Evolutionary conservation across 2,113 vertebrate genomes (phyloP).

Genomic region (Anoura caudifer): DNA sequence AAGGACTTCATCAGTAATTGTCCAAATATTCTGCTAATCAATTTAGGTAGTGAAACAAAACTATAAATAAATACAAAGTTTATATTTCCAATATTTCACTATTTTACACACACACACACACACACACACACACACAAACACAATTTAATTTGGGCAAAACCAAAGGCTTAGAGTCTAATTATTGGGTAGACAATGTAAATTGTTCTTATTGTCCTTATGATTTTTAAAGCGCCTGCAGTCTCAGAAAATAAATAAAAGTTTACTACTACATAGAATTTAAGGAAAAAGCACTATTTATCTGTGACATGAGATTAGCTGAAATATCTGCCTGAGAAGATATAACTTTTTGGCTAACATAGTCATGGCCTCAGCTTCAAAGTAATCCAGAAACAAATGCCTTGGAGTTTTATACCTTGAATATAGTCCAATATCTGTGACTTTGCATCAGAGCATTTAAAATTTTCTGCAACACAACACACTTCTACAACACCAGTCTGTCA

Average conservation of each 20-base stretch:
- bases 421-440: not conserved
- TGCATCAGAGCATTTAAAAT: not conserved
- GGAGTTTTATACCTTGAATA: not conserved
- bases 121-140: not conserved
- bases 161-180: not conserved
- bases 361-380: not conserved
- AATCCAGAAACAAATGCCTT: not conserved
- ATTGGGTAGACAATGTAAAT: not conserved
- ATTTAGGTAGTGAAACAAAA: not conserved
- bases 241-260: not conserved
- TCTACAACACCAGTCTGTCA: not conserved
- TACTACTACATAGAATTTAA: not conserved
- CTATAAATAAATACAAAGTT: slow-evolving; percentile 1
- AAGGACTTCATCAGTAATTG: not conserved
- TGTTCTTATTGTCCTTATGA: not conserved
- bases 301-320: not conserved
- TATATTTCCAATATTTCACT: not conserved
- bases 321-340: not conserved
- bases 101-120: not conserved
- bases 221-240: not conserved
- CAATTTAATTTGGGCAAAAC: not conserved
- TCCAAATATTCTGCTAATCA: not conserved
- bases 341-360: not conserved
- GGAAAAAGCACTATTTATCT: not conserved
- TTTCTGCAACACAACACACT: not conserved